Evolutionary conservation across 2,888 invertebrate species (phyloP), one percentile per base, ranked within the genome.

Genomic region (Congeria kusceri): DNA sequence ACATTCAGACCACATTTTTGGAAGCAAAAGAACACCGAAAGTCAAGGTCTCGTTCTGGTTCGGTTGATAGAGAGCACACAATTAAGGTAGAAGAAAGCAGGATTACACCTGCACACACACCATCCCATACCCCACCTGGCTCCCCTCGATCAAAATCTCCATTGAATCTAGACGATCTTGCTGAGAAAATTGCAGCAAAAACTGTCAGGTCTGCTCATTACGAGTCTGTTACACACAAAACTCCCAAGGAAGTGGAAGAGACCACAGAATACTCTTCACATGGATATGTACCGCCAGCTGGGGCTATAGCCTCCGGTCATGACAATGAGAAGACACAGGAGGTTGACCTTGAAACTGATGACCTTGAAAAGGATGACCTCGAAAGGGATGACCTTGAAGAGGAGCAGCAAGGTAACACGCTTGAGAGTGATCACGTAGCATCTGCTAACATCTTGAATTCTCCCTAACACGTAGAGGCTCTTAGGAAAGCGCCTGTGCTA

Each of bases 21-120:
- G 77, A 86, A 58, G 84, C 84, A 27, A 82, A 85, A 25, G 84
- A 84, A 20, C 82, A 63, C n/a, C 68, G 81, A 9, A 86, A 76
- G 59, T 74, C 79, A 9, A 79, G 86, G 47, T 86, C 88, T 2
- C 69, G 85, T 32, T 88, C 88, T 27, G 88, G 86, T 1, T 87
- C 87, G n/a, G 29, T 86, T 57, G 85, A 85, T n/a, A 44, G 62
- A 23, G 80, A 85, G 46, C 67, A 74, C 23, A 63, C 32, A 18
- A 67, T 75, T 9, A 64, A 61, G n/a, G 49, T 74, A 15, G 67
- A 68, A 32, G 85, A 85, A 53, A 59, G 72, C 47, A 49, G 76
- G 46, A 67, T 82, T 7, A 80, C 82, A 28, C 81, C 84, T 56
- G 63, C 77, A 9, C 70, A 66, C 28, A 77, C 77, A 18, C 82